These are phyloP conservation scores for Sebastes steindachneri DNA, from an alignment of 2,797 vertebrate genomes.

Conservation along the genomic window DNA sequence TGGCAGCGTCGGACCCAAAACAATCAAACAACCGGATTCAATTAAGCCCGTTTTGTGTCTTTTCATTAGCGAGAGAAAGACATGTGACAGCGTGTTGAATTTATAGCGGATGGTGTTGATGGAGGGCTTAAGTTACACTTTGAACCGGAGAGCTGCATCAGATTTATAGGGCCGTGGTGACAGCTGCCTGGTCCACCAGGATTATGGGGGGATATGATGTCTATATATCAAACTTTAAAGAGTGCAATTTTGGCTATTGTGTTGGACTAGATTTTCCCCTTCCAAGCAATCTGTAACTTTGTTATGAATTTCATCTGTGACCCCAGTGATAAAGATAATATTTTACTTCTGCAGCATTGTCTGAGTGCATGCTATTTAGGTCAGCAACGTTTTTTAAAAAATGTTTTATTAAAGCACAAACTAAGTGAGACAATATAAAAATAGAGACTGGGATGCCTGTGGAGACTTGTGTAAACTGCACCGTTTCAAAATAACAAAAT, in stretches of 20 bases:
- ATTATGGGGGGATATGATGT: constrained; percentile 66
- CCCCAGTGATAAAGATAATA: constrained; percentile 37
- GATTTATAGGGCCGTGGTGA: constrained; percentile 72
- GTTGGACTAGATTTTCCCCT: constrained; percentile 13
- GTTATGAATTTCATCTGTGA: constrained; percentile 60
- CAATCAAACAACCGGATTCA: constrained; percentile 72
- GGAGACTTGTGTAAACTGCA: constrained; percentile 32
- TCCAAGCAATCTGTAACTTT: constrained; percentile 48
- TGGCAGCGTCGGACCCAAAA: constrained; percentile 65
- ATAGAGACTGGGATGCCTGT: background rate
- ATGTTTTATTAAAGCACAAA: constrained; percentile 17
- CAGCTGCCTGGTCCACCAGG: constrained; percentile 66
- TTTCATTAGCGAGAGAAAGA: constrained; percentile 62
- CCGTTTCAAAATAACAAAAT: constrained; percentile 26
- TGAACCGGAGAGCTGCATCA: constrained; percentile 58
- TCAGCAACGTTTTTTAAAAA: constrained; percentile 21
- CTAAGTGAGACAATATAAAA: constrained; percentile 22
- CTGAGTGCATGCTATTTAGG: constrained; percentile 35
- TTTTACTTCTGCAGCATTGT: constrained; percentile 44
- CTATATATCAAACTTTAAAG: constrained; percentile 71
- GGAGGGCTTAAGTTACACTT: constrained; percentile 64
- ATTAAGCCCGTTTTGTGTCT: constrained; percentile 59
- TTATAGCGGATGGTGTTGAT: constrained; percentile 66
- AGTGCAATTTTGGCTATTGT: constrained; percentile 48
- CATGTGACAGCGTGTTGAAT: constrained; percentile 71